Conservation (phyloP, 2,113 vertebrate genomes). For the Brachypodius melanocephalos region DNA sequence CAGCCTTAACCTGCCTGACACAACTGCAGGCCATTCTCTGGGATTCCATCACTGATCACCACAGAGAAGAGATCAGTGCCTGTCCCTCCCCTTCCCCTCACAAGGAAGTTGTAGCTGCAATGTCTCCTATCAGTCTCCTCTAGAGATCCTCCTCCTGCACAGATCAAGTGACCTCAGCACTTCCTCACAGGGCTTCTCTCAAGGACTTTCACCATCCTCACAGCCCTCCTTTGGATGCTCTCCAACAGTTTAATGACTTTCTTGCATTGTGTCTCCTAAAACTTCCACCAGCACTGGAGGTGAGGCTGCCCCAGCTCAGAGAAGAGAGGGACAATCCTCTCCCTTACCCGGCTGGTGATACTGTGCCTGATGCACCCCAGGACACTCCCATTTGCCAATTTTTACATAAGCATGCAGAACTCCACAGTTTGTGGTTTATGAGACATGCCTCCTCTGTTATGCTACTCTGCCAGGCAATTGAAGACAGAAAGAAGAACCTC, state of each 20-base stretch:
- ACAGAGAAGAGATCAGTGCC: neutral
- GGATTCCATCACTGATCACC: too few species aligned
- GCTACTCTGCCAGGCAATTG: neutral
- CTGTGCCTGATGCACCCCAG: neutral
- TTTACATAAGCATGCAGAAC: neutral
- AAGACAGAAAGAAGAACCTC: neutral
- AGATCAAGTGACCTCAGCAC: neutral
- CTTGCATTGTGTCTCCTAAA: too few species aligned
- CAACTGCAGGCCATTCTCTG: too few species aligned
- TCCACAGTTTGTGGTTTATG: neutral
- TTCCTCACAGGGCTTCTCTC: neutral
- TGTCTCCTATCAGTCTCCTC: neutral
- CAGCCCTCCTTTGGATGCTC: fast-evolving
- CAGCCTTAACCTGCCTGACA: neutral
- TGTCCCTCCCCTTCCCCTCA: neutral
- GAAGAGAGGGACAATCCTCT: neutral
- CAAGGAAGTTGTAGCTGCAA: neutral
- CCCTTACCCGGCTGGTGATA: fast-evolving
- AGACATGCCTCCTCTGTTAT: neutral
- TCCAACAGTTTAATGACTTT: fast-evolving
- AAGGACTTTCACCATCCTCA: neutral
- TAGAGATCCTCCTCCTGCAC: neutral
- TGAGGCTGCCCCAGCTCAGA: fast-evolving
- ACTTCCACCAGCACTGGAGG: fast-evolving
- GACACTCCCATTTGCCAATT: neutral